phyloP scores from a whole-genome alignment of 23 tunicate species.

The Phallusia fumigata region DNA sequence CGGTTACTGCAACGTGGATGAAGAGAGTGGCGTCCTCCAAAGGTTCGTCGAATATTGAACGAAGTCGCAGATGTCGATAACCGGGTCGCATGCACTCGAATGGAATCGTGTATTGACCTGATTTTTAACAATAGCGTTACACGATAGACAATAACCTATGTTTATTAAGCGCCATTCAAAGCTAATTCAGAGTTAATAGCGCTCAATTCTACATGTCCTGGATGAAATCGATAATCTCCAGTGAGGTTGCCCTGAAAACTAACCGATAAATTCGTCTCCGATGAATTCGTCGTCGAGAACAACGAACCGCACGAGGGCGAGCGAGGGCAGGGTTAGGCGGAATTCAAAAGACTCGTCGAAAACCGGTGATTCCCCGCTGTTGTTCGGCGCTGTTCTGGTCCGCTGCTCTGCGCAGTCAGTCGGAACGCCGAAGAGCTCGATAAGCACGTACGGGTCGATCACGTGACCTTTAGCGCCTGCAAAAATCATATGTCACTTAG shows the following conservation, averaged over 20 bases:
- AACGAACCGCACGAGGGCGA: conserved; percentile 97
- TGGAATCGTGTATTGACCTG: conserved; percentile 95
- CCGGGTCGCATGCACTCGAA: conserved; percentile 96
- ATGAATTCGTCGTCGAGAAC: conserved; percentile 99
- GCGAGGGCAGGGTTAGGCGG: conserved; percentile 76
- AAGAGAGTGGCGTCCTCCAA: conserved; percentile 93
- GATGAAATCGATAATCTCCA: too few relatives aligned
- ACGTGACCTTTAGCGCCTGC: conserved; percentile 94
- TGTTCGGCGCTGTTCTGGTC: conserved; percentile 92
- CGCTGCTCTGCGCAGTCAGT: conserved; percentile 92
- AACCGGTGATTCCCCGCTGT: conserved; percentile 81
- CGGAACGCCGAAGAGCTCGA: conserved; percentile 96
- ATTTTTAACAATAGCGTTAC: not conserved
- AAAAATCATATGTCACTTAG: not conserved
- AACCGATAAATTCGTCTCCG: conserved; percentile 99
- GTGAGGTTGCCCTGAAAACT: not conserved
- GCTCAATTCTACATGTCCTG: too few relatives aligned
- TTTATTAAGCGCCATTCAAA: too few relatives aligned
- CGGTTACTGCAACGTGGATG: conserved; percentile 78
- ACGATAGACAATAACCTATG: too few relatives aligned
- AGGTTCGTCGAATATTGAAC: conserved; percentile 96
- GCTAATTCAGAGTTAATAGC: too few relatives aligned
- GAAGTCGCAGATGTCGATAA: conserved; percentile 84
- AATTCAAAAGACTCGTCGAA: conserved; percentile 94
- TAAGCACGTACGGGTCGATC: conserved; percentile 98